Evolutionary conservation across 2,797 vertebrate species (phyloP).

Genomic region (Poecile montanus): DNA sequence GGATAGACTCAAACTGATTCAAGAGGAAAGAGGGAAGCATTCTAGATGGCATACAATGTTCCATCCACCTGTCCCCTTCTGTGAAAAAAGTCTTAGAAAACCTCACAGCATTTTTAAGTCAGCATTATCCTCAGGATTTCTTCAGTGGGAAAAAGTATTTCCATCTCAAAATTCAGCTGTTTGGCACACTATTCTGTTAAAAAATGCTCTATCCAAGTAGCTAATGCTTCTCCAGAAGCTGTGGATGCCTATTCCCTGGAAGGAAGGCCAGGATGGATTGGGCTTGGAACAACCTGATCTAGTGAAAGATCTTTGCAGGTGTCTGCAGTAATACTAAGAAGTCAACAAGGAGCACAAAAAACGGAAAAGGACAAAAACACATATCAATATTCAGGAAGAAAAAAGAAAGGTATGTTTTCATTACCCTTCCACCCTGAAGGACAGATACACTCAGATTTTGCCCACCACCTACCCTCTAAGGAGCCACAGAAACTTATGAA

Average conservation of each 20-base stretch:
- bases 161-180: background rate
- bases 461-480: background rate
- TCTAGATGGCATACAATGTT: rapidly evolving
- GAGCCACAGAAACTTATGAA: background rate
- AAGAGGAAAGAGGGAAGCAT: background rate
- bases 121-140: background rate
- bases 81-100: background rate
- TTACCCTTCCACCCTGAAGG: background rate
- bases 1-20: background rate
- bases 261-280: background rate
- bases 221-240: background rate
- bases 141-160: background rate
- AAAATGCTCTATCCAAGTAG: background rate
- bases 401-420: background rate
- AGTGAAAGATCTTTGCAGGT: background rate
- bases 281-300: background rate
- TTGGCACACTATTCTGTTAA: background rate
- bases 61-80: background rate
- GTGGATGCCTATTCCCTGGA: background rate
- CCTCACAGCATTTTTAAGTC: background rate
- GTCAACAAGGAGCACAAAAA: background rate
- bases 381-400: background rate
- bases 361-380: background rate
- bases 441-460: background rate
- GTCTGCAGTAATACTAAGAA: background rate